A percentile compares a stretch with the other conserved stretches of the same genome.
Evolutionary conservation across 2,113 vertebrate species (phyloP).

Genomic region (Gallinago jamesoni): DNA sequence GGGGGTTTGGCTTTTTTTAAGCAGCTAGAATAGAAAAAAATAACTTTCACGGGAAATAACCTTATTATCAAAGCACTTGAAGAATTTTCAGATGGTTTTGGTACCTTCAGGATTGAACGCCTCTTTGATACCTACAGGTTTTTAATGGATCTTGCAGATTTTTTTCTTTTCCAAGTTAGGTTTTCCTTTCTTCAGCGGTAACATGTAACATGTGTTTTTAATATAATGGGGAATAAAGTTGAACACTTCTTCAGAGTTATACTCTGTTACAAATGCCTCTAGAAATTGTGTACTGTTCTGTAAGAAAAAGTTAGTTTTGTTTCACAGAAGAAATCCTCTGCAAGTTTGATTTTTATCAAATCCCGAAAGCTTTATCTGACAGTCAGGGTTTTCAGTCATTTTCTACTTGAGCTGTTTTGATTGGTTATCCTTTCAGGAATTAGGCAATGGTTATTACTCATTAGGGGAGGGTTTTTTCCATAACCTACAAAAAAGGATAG

Average conservation of each 20-base stretch:
- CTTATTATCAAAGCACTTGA: neutral
- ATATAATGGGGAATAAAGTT: neutral
- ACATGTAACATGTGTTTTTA: conserved; percentile 21
- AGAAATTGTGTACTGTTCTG: neutral
- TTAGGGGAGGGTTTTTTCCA: neutral
- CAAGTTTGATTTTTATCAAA: neutral
- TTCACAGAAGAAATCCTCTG: neutral
- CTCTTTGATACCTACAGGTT: neutral
- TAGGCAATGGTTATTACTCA: neutral
- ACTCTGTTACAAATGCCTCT: neutral
- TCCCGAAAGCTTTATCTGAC: neutral
- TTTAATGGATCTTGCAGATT: neutral
- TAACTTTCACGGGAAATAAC: neutral
- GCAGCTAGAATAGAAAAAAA: neutral
- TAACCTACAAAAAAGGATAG: neutral
- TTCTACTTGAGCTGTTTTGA: neutral
- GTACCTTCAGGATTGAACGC: neutral
- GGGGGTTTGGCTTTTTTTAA: neutral
- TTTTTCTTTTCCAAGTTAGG: neutral
- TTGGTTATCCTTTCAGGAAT: conserved; percentile 9
- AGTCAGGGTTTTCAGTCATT: neutral
- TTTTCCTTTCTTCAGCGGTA: neutral
- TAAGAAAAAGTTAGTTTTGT: neutral
- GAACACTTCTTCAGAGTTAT: conserved; percentile 5
- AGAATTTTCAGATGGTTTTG: neutral